These are phyloP conservation scores for Triops cancriformis DNA, from an alignment of 1,140 invertebrate genomes.

Conservation along the genomic window DNA sequence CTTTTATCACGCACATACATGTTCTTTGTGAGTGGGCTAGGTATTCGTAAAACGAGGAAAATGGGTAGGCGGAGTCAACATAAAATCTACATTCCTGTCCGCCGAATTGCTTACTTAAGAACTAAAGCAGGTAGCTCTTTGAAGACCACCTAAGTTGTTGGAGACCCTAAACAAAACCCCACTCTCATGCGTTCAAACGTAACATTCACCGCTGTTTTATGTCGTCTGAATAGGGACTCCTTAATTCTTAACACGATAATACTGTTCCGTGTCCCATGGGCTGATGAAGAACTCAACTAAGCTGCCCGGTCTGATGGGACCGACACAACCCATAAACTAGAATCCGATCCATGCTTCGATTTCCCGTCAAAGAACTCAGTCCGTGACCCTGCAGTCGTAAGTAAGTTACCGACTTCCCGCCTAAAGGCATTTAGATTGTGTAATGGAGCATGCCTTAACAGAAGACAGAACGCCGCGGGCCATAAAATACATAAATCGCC, in stretches of 20 bases:
- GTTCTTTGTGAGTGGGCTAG: neutral
- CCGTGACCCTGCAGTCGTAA: no score
- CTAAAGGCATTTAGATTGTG: no score
- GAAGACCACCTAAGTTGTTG: neutral
- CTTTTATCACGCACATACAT: neutral
- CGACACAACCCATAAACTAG: no score
- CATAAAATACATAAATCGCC: no score
- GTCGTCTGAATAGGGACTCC: neutral
- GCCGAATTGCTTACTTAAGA: neutral
- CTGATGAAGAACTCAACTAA: neutral
- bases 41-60: neutral
- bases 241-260: neutral
- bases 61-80: neutral
- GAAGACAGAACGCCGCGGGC: no score
- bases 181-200: neutral
- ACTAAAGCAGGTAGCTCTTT: neutral
- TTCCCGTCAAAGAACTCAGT: no score
- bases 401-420: no score
- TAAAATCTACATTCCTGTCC: neutral
- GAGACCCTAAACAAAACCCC: neutral
- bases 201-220: neutral
- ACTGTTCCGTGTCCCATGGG: neutral
- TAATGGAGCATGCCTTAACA: no score
- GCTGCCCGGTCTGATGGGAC: neutral
- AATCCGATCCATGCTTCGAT: no score